Conservation (phyloP, 2,888 invertebrate species). For the Limnephilus rhombicus region DNA sequence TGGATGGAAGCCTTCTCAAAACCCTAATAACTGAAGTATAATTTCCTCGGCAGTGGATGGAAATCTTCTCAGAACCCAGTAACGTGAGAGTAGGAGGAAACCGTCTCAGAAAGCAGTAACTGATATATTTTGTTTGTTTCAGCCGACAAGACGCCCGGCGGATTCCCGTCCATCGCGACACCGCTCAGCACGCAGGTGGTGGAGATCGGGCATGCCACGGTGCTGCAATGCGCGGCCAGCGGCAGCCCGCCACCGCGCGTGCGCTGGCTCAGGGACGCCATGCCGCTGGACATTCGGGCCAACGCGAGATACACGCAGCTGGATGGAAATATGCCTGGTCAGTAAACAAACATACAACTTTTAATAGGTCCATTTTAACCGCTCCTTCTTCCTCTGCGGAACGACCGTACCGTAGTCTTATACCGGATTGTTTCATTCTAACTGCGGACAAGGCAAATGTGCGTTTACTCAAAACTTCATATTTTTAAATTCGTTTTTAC, state of each 20-base stretch:
- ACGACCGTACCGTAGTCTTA: not conserved
- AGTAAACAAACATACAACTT: conserved; percentile 68
- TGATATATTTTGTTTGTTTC: not conserved
- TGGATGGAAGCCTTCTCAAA: too few relatives aligned
- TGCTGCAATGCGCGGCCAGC: conserved; percentile 91
- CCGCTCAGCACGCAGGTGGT: conserved; percentile 96
- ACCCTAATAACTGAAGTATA: too few relatives aligned
- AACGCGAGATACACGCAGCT: conserved; percentile 92
- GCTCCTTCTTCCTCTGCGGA: not conserved
- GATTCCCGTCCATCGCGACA: conserved; percentile 91
- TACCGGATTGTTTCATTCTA: too few relatives aligned
- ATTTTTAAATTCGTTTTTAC: too few relatives aligned
- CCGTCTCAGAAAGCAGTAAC: not conserved
- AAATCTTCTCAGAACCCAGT: too few relatives aligned
- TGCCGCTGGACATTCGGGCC: conserved; percentile 90
- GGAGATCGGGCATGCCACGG: conserved; percentile 95
- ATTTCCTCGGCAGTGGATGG: too few relatives aligned
- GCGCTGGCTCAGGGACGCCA: conserved; percentile 95
- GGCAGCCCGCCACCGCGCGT: conserved; percentile 91
- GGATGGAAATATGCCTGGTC: conserved; percentile 88
- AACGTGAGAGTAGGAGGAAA: not conserved
- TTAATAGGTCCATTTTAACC: too few relatives aligned
- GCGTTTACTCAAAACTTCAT: too few relatives aligned
- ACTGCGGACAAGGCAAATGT: too few relatives aligned
- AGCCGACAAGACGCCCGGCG: conserved; percentile 89